A percentile compares a stretch with the other conserved stretches of the same genome.
phyloP scores from a whole-genome alignment of 2,797 vertebrate species.

The Trachops cirrhosus region DNA sequence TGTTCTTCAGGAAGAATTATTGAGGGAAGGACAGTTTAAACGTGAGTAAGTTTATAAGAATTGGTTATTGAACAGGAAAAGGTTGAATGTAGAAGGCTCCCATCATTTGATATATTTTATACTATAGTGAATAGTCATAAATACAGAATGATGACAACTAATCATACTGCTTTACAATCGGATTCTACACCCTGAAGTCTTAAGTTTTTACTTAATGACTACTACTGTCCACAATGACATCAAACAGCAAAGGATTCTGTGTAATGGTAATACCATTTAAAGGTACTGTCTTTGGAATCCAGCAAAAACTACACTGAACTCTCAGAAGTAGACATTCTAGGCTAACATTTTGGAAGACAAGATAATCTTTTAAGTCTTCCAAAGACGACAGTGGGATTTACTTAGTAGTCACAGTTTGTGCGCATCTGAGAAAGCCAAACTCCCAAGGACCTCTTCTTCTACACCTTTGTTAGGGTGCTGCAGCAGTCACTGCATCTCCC shows the following conservation, averaged over 20 bases:
- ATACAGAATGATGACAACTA: background rate
- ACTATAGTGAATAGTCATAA: background rate
- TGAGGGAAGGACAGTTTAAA: background rate
- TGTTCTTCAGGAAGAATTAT: background rate
- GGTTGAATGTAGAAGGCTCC: background rate
- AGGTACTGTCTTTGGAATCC: background rate
- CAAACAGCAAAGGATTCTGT: slow-evolving; percentile 7
- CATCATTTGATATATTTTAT: slow-evolving; percentile 20
- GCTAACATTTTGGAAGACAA: slow-evolving; percentile 42
- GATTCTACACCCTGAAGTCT: background rate
- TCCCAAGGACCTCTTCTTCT: background rate
- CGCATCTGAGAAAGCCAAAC: background rate
- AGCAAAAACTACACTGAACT: background rate
- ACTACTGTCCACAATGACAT: slow-evolving; percentile 5
- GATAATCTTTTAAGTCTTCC: background rate
- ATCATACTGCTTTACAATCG: background rate
- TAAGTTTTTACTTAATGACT: background rate
- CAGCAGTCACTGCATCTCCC: background rate
- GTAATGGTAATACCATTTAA: background rate
- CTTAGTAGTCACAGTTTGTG: background rate
- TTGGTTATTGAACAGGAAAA: background rate
- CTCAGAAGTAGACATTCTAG: slow-evolving; percentile 7
- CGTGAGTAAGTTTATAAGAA: background rate
- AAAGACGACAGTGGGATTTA: background rate
- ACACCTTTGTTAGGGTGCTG: background rate